These are phyloP conservation scores for Polymixis flavicincta DNA, from an alignment of 2,888 invertebrate genomes.

Conservation along the genomic window DNA sequence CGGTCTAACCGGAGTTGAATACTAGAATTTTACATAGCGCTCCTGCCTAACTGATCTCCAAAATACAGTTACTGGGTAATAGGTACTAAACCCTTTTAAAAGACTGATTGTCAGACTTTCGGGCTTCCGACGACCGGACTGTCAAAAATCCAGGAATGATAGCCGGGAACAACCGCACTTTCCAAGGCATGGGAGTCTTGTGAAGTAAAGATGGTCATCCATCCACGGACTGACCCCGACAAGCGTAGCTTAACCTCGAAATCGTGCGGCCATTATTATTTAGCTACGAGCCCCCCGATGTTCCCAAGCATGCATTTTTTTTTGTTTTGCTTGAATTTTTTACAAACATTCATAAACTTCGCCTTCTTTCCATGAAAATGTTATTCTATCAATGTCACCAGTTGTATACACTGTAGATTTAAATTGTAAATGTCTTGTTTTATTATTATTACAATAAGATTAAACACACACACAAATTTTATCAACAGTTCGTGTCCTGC, in stretches of 20 bases:
- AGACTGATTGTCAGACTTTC: too few species aligned
- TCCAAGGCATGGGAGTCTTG: background rate
- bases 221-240: background rate
- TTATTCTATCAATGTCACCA: background rate
- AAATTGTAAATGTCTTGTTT: background rate
- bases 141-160: too few species aligned
- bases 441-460: slow-evolving; percentile 13
- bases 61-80: background rate
- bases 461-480: slow-evolving; percentile 26
- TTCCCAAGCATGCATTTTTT: too few species aligned
- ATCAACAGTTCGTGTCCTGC: slow-evolving; percentile 29
- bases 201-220: background rate
- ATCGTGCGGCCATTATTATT: too few species aligned
- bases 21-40: too few species aligned
- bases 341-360: background rate
- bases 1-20: too few species aligned
- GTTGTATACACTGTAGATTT: background rate
- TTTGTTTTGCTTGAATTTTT: background rate
- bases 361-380: background rate
- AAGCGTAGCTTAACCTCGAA: too few species aligned
- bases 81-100: too few species aligned
- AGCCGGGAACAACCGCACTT: too few species aligned
- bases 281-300: too few species aligned
- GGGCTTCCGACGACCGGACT: too few species aligned
- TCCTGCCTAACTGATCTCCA: background rate